Evolutionary conservation across 2,797 vertebrate genomes (phyloP).

Genomic region (Eulemur albifrons): DNA sequence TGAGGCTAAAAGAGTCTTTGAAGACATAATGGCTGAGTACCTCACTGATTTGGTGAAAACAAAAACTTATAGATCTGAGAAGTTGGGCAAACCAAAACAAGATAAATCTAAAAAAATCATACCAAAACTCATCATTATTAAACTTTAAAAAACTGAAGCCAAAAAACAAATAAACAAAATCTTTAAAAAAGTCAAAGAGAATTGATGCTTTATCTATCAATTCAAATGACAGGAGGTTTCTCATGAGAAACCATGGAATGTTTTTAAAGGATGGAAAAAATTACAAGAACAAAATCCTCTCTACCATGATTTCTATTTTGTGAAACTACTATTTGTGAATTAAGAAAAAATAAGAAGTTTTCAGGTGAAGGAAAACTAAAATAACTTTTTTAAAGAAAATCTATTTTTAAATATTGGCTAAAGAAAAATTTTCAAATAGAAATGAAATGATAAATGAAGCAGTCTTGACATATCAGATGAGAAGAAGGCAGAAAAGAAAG

Average conservation of each 20-base stretch:
- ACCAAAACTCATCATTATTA: not conserved
- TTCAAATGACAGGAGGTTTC: not conserved
- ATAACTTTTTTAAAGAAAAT: not conserved
- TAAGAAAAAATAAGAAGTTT: not conserved
- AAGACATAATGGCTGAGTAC: not conserved
- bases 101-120: not conserved
- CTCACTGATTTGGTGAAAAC: not conserved
- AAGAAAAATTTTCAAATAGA: not conserved
- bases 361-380: not conserved
- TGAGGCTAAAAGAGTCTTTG: not conserved
- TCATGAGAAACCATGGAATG: not conserved
- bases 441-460: not conserved
- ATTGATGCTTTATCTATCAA: not conserved
- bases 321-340: not conserved
- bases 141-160: not conserved
- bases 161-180: not conserved
- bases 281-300: not conserved
- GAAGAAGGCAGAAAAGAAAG: not conserved
- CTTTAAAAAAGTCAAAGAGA: not conserved
- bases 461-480: not conserved
- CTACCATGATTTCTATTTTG: not conserved
- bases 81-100: not conserved
- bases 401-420: not conserved
- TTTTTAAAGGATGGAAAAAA: not conserved
- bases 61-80: not conserved